Base-by-base conservation (phyloP, 2,888 invertebrate species). In the Onchidella celtica region DNA sequence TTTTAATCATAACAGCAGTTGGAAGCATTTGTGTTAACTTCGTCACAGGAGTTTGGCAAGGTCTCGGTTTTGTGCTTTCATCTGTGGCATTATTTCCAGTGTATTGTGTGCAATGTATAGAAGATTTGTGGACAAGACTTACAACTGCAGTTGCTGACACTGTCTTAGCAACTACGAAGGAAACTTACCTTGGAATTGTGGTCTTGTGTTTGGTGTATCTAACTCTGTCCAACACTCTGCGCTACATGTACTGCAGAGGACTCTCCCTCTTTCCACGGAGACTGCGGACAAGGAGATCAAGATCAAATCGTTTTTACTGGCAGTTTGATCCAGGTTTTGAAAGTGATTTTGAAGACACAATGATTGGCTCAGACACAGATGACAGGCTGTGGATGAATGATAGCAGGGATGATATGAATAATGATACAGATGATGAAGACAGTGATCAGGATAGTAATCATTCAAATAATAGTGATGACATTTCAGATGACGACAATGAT, bases 111-210 rank as follows among this genome's bases (percentile, higher is more conserved):
- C 29, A 80, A 9, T 36, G 72, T 29, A 17, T 85, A n/a, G 34
- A 76, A 40, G 72, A 74, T 32, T 11, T 63, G 1, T 81, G 82
- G 81, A 65, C 38, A 17, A 75, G 61, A 17, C 4, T 69, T 9
- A 69, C 73, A 3, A 27, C 65, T 1, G 75, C 68, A 21, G 32
- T 79, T 21, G 66, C 77, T 1, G 55, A 69, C 27, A 47, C 86
- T 32, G 72, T 89, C 21, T 86, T 84, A 27, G 85, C 84, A 24
- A 83, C 88, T 72, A 86, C 85, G 11, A 87, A 85, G 73, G 90
- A 91, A 79, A 88, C 89, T 2, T 91, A 89, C 72, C 72, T 90
- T 3, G 91, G 82, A 14, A 73, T 83, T 24, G 40, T 70, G 27
- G 21, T 82, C 29, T 47, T 80, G 38, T 81, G 79, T 36, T 27